Evolutionary conservation across 2,888 invertebrate genomes (phyloP).

Genomic region (Callyntrura sp.): DNA sequence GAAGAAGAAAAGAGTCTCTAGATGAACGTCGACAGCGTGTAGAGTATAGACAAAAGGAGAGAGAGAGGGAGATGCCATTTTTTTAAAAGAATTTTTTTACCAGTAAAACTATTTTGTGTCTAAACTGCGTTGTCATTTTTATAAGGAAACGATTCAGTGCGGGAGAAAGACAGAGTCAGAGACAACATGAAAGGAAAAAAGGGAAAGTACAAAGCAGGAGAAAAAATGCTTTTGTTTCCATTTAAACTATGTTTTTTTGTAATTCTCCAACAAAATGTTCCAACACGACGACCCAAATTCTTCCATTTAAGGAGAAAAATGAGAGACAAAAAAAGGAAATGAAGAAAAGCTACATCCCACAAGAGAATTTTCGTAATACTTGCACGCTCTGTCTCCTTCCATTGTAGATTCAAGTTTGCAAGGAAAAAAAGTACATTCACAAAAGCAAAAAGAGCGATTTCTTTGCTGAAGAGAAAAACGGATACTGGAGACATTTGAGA

Average conservation of each 20-base stretch:
- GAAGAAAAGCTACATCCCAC: neutral
- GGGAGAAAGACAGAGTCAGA: neutral
- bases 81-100: neutral
- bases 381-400: neutral
- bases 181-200: neutral
- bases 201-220: neutral
- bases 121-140: neutral
- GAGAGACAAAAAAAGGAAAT: neutral
- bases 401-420: neutral
- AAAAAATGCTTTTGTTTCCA: conserved; percentile 1
- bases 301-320: neutral
- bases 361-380: neutral
- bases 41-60: neutral
- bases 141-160: neutral
- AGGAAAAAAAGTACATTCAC: neutral
- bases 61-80: conserved; percentile 7
- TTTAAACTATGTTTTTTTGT: neutral
- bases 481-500: neutral
- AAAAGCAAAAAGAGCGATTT: neutral
- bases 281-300: conserved; percentile 20
- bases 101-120: neutral
- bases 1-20: neutral
- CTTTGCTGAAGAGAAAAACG: neutral
- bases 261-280: neutral
- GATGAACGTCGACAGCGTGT: neutral